These are phyloP conservation scores for Polydrusus cervinus DNA, from an alignment of 2,888 invertebrate species.

Conservation along the genomic window DNA sequence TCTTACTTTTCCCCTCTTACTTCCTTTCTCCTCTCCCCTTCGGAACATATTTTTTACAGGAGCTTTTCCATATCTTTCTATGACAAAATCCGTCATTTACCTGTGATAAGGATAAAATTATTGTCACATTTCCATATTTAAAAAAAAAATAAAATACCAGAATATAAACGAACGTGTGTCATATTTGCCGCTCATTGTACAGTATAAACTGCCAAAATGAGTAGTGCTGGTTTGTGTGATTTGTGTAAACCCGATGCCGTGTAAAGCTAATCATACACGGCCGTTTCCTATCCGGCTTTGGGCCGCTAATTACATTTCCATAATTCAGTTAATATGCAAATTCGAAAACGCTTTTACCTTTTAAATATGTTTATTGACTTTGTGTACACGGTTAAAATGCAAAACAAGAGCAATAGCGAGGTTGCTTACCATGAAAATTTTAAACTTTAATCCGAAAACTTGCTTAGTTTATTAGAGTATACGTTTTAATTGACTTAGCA, in stretches of 20 bases:
- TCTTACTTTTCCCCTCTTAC: too few species aligned
- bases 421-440: background rate
- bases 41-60: too few species aligned
- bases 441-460: background rate
- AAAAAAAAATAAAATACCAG: too few species aligned
- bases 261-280: constrained; percentile 30
- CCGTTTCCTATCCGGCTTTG: constrained; percentile 49
- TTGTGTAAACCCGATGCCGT: constrained; percentile 23
- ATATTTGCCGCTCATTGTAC: too few species aligned
- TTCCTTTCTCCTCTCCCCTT: too few species aligned
- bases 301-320: constrained; percentile 71
- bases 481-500: background rate
- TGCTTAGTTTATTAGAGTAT: background rate
- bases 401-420: constrained; percentile 11
- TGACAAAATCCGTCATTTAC: too few species aligned
- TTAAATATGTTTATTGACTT: constrained; percentile 63
- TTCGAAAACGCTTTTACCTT: constrained; percentile 67
- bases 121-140: too few species aligned
- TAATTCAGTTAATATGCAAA: constrained; percentile 73
- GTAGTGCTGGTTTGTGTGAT: constrained; percentile 9
- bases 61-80: too few species aligned
- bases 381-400: constrained; percentile 27
- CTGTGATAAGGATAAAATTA: too few species aligned
- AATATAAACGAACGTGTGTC: too few species aligned
- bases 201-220: background rate